Evolutionary conservation across 2,797 vertebrate species (phyloP), one percentile per base, ranked within the genome.

Genomic region (Hippopotamyrus pictus): DNA sequence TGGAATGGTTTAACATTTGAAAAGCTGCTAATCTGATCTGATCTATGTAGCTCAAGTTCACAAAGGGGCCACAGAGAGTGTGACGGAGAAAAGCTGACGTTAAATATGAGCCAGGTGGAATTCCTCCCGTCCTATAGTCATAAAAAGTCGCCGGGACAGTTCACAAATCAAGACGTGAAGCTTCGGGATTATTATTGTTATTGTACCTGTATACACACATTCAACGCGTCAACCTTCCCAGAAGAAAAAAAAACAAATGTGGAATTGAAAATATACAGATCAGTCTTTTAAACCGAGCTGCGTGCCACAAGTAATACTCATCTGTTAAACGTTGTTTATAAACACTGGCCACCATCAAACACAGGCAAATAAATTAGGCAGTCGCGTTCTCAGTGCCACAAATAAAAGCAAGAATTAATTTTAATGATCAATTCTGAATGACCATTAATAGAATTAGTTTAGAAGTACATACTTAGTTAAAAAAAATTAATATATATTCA

Each of bases 141-240:
- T 96, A 96, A 96, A 88, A 96, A 93, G 92, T 94, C 93, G 93
- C 91, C 59, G 92, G 92, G 95, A 95, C 96, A 94, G 95, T 94
- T 95, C 95, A 96, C 95, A 96, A 96, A 96, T 97, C 95, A 96
- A 92, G 94, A 93, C 94, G 95, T 93, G 95, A 95, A 94, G 94
- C 93, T 89, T 94, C 95, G 88, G 91, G 94, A 92, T 95, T 96
- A 95, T 96, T 96, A 95, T 94, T 95, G 95, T 95, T 96, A 95
- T 96, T 95, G 93, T 95, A 95, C 94, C 94, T 95, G 83, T 14
- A 93, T 95, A 96, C 94, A 95, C 94, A 94, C 90, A 90, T 46
- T 91, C 95, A 94, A 95, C 94, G 95, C 95, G 76, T 96, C 93
- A 87, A 92, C 93, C 93, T 95, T 91, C 92, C 54, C 57, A 46